Evolutionary conservation across 2,113 vertebrate genomes (phyloP), one percentile per base, ranked within the genome.

Genomic region (Uria lomvia): DNA sequence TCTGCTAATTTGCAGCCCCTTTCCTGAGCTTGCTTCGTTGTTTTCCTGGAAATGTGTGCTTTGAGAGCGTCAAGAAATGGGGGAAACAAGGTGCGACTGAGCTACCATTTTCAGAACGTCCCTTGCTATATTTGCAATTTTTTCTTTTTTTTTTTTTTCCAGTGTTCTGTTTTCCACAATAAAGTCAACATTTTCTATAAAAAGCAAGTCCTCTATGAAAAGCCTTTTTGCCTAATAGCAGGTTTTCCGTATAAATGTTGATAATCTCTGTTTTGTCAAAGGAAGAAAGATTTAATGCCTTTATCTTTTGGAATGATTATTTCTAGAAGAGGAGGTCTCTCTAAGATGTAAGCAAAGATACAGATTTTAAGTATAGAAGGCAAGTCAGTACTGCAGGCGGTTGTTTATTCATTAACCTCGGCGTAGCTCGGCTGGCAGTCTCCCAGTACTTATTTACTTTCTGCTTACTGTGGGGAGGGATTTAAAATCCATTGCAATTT

Each of bases 401-500:
- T 73, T 94, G 92, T 93, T 96, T 96, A 86, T 92, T 90, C 94
- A 94, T 96, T 94, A 95, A 95, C 93, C 82, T 91, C 81, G 2
- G 43, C 6, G 70, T 22, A 55, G 81, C 56, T 22, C 15, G 36
- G 56, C 87, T 96, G 94, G 93, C 92, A 90, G 81, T 55, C 32
- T 94, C 85, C 78, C 88, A 79, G 67, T 27, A n/a, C 58, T 74
- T 65, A 36, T 73, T 93, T 66, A 59, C 93, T 50, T 56, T 40
- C 70, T 29, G 43, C 53, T 91, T 36, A 36, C 66, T 36, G 6
- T 4, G 19, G 73, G 53, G 53, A 82, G 66, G 62, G 53, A 60
- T 75, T 22, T 22, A 73, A 87, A 87, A 60, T 50, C 32, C 76
- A 4, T 20, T n/a, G 13, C 59, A 15, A 14, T 49, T 87, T 63